These are phyloP conservation scores for honey bee (Apis mellifera) DNA, from an alignment of 1,140 invertebrate species.

Conservation along the genomic window Amel_HAv3.1 CM009934.2:6331501-6332000, in stretches of 20 bases:
- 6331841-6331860: too few species aligned
- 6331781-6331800: too few species aligned
- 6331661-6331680: neutral
- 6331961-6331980: conserved; percentile 64
- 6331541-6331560: conserved; percentile 41
- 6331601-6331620: neutral
- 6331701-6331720: neutral
- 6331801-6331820: too few species aligned
- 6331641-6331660: neutral
- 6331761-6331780: too few species aligned
- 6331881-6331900: too few species aligned
- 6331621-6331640: too few species aligned
- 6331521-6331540: conserved; percentile 35
- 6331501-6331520: conserved; percentile 36
- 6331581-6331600: neutral
- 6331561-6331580: neutral
- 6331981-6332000: conserved; percentile 59
- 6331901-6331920: too few species aligned
- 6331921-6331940: too few species aligned
- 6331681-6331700: neutral
- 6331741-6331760: too few species aligned
- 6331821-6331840: too few species aligned
- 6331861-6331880: too few species aligned
- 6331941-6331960: neutral
- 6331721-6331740: neutral